phyloP scores from a whole-genome alignment of 1,140 invertebrate genomes.

The Drosophila quadrilineata region DNA sequence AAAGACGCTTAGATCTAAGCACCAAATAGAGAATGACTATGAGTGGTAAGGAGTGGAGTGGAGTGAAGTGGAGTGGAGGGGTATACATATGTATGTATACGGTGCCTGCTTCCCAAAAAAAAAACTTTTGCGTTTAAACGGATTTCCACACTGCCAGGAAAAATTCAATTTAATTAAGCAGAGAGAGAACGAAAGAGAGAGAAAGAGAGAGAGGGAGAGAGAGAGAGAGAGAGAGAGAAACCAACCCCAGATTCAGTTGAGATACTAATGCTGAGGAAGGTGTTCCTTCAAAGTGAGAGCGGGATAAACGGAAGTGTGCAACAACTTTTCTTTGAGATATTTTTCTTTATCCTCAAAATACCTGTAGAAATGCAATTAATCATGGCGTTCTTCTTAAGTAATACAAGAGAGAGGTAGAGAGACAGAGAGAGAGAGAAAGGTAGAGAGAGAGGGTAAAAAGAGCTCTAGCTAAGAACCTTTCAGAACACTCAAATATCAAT shows the following conservation, averaged over 20 bases:
- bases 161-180: conserved; percentile 77
- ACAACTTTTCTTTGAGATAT: background rate
- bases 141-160: conserved; percentile 61
- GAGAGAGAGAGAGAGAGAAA: background rate
- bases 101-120: background rate
- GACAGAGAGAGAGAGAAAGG: background rate
- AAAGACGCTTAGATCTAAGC: too few relatives aligned
- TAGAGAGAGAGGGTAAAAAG: background rate
- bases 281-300: background rate
- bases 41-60: background rate
- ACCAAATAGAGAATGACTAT: conserved; percentile 8
- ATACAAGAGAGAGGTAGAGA: background rate
- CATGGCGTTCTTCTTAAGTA: too few relatives aligned
- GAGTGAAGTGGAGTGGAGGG: background rate
- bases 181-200: conserved; percentile 20
- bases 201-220: background rate
- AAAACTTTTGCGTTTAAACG: conserved; percentile 72
- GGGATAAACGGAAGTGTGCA: background rate
- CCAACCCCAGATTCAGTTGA: too few relatives aligned
- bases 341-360: background rate
- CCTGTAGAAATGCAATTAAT: conserved; percentile 64
- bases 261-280: too few relatives aligned
- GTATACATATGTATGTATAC: too few relatives aligned
- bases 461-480: background rate
- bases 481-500: background rate